Conservation (phyloP, 2,888 invertebrate genomes). For the Yponomeuta sedellus region DNA sequence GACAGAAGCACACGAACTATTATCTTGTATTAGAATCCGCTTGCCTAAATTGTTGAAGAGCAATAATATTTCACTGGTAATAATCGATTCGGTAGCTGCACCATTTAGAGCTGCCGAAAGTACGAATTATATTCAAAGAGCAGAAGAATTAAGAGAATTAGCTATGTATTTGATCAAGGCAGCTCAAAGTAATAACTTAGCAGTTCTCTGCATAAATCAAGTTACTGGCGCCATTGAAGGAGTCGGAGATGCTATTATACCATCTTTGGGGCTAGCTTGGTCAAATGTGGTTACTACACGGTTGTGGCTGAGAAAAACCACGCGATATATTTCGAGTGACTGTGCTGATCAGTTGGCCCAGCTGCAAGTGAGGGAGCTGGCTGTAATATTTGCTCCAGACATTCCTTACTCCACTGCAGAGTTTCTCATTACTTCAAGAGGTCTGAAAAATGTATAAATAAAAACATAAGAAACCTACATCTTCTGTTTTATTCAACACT, state of each 20-base stretch:
- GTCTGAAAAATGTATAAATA: conserved; percentile 30
- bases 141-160: conserved; percentile 61
- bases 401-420: conserved; percentile 37
- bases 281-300: conserved; percentile 64
- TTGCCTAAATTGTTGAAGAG: conserved; percentile 48
- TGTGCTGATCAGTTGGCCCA: conserved; percentile 19
- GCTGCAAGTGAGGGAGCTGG: conserved; percentile 38
- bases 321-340: conserved; percentile 14
- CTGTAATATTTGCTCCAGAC: conserved; percentile 50
- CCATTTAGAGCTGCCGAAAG: conserved; percentile 60
- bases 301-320: conserved; percentile 32
- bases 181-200: conserved; percentile 50
- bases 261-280: conserved; percentile 65
- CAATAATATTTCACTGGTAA: conserved; percentile 41
- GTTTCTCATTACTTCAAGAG: conserved; percentile 44
- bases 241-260: conserved; percentile 39
- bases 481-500: neutral
- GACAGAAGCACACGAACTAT: conserved; percentile 54
- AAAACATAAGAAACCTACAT: neutral
- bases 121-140: conserved; percentile 59
- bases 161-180: conserved; percentile 42
- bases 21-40: conserved; percentile 52
- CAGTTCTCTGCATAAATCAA: conserved; percentile 63
- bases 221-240: conserved; percentile 50
- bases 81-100: conserved; percentile 66